Evolutionary conservation across 2,797 vertebrate genomes (phyloP), one percentile per base, ranked within the genome.

Genomic region (Astyanax mexicanus): DNA sequence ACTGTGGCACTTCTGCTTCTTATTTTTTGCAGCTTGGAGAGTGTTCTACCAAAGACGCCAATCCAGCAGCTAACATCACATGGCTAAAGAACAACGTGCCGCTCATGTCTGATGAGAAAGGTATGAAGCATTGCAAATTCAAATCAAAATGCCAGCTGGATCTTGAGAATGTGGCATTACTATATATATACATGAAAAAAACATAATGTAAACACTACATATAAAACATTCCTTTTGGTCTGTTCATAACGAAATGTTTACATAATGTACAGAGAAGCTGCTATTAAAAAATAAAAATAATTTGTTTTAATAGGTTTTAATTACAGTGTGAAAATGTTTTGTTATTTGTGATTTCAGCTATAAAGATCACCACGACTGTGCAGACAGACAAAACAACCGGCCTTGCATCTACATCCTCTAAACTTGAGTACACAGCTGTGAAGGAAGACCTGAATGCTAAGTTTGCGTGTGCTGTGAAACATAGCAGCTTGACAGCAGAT

Each of bases 31-130:
- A 99, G 98, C 86, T 99, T 0, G 97, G 95, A 8, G 89, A 92
- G 61, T 99, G 98, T 8, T 40, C 93, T 73, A 89, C 95, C 2
- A 83, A 90, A 80, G 94, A 95, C 1, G 93, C 96, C 84, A 95
- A 94, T 76, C 98, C 98, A 0, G 88, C 93, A 52, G 95, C 93
- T 78, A 94, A 94, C 21, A 92, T 99, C 78, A 95, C 92, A 0
- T 99, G 98, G 98, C 91, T 95, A 37, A 95, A 89, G 86, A 95
- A 96, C 0, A 93, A 93, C 17, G 88, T 86, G 79, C 83, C 90
- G 37, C 82, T 99, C 81, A 80, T 87, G 21, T 81, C 91, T 0
- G 58, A 94, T 76, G 94, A 91, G 29, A 92, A 92, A 92, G n/a
- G n/a, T n/a, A n/a, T n/a, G n/a, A n/a, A n/a, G n/a, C n/a, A n/a